Percentiles rank a stretch among this genome's conserved stretches.
Evolutionary conservation across 2,113 vertebrate genomes (phyloP).

Genomic region (Microtus ochrogaster): DNA sequence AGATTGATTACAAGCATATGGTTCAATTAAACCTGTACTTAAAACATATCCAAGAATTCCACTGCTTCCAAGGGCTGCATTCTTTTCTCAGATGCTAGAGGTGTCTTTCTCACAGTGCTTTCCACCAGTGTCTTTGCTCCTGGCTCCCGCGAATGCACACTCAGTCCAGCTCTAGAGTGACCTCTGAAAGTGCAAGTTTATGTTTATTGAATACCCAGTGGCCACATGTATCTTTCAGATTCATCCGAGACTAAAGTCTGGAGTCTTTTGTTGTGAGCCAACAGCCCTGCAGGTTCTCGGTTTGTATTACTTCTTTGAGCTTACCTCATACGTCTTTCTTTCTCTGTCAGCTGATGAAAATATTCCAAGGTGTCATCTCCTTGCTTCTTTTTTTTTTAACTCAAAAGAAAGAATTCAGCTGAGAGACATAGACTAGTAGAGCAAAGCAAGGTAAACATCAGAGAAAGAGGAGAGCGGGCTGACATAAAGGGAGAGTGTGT

Average conservation of each 20-base stretch:
- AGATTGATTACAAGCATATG: background rate
- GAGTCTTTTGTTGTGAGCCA: background rate
- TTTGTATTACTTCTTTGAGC: background rate
- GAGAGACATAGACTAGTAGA: background rate
- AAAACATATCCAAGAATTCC: background rate
- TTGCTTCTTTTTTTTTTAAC: background rate
- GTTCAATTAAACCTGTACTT: slow-evolving; percentile 21
- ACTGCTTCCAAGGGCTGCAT: background rate
- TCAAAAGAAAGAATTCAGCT: background rate
- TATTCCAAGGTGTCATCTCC: background rate
- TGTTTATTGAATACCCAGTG: background rate
- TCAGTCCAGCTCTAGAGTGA: background rate
- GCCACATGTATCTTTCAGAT: background rate
- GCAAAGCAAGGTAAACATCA: background rate
- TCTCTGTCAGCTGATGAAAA: background rate
- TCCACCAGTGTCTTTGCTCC: background rate
- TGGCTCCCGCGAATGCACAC: background rate
- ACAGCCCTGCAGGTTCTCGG: background rate
- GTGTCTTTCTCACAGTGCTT: background rate
- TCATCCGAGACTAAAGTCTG: background rate
- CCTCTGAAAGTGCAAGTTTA: background rate
- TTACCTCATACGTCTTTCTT: background rate
- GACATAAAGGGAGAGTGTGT: background rate
- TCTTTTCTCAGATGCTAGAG: background rate
- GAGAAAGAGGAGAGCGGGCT: background rate